phyloP scores from a whole-genome alignment of 2,797 vertebrate genomes.

The Adrianichthys oophorus region DNA sequence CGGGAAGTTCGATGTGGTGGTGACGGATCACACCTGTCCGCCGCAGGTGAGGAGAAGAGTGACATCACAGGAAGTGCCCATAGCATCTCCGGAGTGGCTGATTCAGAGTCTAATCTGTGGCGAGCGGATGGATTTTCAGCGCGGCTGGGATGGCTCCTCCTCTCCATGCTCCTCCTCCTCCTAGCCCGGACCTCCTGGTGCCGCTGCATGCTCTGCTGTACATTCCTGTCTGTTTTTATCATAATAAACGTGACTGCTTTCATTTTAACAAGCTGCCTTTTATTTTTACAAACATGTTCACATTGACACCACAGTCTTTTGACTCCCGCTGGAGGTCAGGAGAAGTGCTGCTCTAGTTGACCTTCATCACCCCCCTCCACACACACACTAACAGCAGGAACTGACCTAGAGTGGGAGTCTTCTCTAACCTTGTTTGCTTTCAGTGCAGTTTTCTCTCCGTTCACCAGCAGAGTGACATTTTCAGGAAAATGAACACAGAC shows the following conservation, averaged over 20 bases:
- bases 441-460: too few species aligned
- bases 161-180: slow-evolving; percentile 72
- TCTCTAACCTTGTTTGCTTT: too few species aligned
- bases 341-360: too few species aligned
- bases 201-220: slow-evolving; percentile 87
- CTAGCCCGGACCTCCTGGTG: slow-evolving; percentile 47
- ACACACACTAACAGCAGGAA: too few species aligned
- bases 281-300: slow-evolving; percentile 12
- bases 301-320: too few species aligned
- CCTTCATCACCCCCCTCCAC: too few species aligned
- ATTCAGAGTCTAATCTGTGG: slow-evolving; percentile 93
- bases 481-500: too few species aligned
- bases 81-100: slow-evolving; percentile 94
- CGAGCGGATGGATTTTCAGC: slow-evolving; percentile 81
- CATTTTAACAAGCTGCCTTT: slow-evolving; percentile 74
- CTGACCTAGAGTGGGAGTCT: too few species aligned
- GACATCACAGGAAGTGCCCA: slow-evolving; percentile 81
- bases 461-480: too few species aligned
- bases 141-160: slow-evolving; percentile 81
- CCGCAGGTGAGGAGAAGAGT: slow-evolving; percentile 81
- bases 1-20: slow-evolving; percentile 87
- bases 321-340: too few species aligned
- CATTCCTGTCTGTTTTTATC: slow-evolving; percentile 90
- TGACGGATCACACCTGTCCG: slow-evolving; percentile 85
- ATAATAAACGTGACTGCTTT: slow-evolving; percentile 90